Percentiles rank a stretch among this genome's conserved stretches.
These are phyloP conservation scores for Catostylus mosaicus DNA, from an alignment of 30 jellyfish, hydroid and myxozoan species.

Conservation along the genomic window DNA sequence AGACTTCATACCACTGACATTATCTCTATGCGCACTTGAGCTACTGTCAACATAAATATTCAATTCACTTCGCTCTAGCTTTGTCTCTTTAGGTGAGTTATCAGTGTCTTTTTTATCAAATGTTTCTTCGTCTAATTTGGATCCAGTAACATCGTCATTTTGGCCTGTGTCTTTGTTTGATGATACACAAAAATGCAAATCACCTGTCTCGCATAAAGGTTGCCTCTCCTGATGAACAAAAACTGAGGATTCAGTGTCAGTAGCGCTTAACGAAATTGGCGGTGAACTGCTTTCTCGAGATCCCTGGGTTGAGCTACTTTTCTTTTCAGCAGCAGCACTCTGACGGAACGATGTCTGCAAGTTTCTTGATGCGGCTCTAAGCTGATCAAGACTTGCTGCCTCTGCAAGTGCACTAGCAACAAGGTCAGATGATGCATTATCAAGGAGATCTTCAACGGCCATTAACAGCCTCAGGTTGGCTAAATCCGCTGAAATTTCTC, in stretches of 20 bases:
- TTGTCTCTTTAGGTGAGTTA: background rate
- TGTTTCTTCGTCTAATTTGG: background rate
- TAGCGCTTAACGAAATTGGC: constrained; percentile 39
- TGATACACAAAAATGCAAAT: background rate
- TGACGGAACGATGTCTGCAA: constrained; percentile 59
- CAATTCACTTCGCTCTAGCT: constrained; percentile 6
- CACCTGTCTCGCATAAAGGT: background rate
- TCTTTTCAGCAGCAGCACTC: constrained; percentile 37
- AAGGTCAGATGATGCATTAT: constrained; percentile 93
- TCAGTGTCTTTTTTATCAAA: background rate
- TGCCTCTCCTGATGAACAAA: constrained; percentile 2
- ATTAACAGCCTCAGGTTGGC: constrained; percentile 89
- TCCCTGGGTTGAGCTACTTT: constrained; percentile 75
- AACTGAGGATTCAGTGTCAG: constrained; percentile 12
- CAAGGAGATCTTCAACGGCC: constrained; percentile 99
- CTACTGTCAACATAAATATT: constrained; percentile 12
- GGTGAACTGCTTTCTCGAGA: constrained; percentile 94
- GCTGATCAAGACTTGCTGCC: constrained; percentile 95
- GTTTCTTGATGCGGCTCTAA: constrained; percentile 76
- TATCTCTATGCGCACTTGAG: background rate
- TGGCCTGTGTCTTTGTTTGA: background rate
- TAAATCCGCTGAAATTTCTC: constrained; percentile 79
- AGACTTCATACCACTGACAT: background rate
- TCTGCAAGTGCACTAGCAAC: constrained; percentile 99
- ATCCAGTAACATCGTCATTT: background rate